Base-by-base conservation (phyloP, 1,140 invertebrate species). In the Nasonia vitripennis region DNA sequence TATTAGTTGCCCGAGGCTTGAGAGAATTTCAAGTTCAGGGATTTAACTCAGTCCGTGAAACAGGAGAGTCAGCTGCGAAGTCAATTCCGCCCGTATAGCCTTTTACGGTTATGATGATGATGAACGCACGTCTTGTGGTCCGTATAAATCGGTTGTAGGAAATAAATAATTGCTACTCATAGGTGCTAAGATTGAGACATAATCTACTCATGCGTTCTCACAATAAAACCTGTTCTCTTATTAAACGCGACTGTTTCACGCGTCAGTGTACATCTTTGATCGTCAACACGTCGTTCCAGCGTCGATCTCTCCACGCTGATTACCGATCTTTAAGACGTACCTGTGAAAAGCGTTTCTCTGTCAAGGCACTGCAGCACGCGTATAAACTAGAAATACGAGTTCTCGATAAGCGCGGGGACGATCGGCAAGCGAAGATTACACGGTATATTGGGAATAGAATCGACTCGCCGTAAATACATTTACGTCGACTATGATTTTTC, bases 311-410 rank as follows among this genome's bases (percentile, higher is more conserved):
- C 20, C 62, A 78, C 31, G 51, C 77, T 67, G 14, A 17, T 67
- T 17, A 11, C 20, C 62, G 62, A 67, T n/a, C n/a, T n/a, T 20
- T 1, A 1, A 67, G n/a, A 67, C 62, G 70, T 31, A 27, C n/a
- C 3, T 9, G 37, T 17, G 48, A 14, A 34, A 78, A 51, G 41
- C 68, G 41, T 83, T 41, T 70, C 41, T 78, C 55, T 2, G 27
- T 37, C 27, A 34, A 75, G 73, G 51, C n/a, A 5, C 27, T 27
- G 27, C 4, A 37, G 9, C 23, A 70, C 74, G 45, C 75, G 51
- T 68, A 79, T 84, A 79, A 84, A 84, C 83, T 41, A 73, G 83
- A 84, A 84, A 84, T 84, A 84, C 83, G 20, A 73, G 83, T 84
- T 84, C 14, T n/a, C 20, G 79, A 81, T 41, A 73, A 31, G 34